These are phyloP conservation scores for Euzophera pinguis DNA, from an alignment of 2,888 invertebrate genomes.

Conservation along the genomic window DNA sequence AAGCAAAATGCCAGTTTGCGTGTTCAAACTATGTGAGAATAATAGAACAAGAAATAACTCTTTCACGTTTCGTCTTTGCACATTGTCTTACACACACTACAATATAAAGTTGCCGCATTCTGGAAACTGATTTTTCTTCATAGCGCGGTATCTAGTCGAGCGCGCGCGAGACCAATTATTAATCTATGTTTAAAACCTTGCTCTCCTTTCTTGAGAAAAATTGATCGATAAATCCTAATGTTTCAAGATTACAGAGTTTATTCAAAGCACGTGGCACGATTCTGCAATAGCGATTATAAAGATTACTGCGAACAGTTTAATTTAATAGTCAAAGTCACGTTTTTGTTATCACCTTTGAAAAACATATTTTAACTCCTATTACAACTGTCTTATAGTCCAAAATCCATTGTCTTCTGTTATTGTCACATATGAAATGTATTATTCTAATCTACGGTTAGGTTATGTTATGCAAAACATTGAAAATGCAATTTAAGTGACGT, in stretches of 20 bases:
- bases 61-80: too few relatives aligned
- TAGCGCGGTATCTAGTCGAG: too few relatives aligned
- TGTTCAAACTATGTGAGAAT: too few relatives aligned
- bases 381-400: neutral
- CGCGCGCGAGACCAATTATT: too few relatives aligned
- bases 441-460: neutral
- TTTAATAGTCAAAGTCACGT: constrained; percentile 4
- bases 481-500: neutral
- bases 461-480: neutral
- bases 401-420: neutral
- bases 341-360: neutral
- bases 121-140: too few relatives aligned
- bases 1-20: too few relatives aligned
- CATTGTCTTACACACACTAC: too few relatives aligned
- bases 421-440: neutral
- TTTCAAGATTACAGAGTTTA: neutral
- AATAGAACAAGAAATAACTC: too few relatives aligned
- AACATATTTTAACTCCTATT: neutral
- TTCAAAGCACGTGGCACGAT: constrained; percentile 5
- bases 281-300: constrained; percentile 4
- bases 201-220: neutral
- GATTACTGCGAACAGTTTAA: constrained; percentile 4
- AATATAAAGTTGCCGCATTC: too few relatives aligned
- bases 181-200: too few relatives aligned
- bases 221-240: neutral